Conservation (phyloP, 2,888 invertebrate species). For the Caenorhabditis sp. region DNA sequence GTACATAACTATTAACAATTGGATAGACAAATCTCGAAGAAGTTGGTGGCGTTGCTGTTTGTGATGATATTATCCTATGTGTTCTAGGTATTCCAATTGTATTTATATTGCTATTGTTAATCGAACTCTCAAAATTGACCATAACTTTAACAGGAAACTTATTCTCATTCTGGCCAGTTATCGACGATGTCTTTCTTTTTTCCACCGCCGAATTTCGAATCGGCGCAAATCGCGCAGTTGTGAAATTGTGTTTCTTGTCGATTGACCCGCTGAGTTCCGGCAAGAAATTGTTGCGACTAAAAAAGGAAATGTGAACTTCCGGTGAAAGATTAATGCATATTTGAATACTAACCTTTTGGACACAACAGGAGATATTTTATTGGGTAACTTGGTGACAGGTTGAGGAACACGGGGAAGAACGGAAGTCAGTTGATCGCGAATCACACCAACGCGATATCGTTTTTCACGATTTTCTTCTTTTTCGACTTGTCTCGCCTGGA, state of each 20-base stretch:
- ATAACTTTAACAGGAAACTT: constrained; percentile 34
- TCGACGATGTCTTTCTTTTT: neutral
- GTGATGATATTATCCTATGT: constrained; percentile 10
- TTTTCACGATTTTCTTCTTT: constrained; percentile 31
- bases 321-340: neutral
- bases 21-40: constrained; percentile 36
- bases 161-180: neutral
- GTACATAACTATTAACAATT: constrained; percentile 43
- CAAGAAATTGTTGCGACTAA: constrained; percentile 4
- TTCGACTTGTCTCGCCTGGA: constrained; percentile 26
- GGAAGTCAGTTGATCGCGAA: constrained; percentile 31
- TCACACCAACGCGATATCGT: constrained; percentile 35
- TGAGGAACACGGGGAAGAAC: constrained; percentile 27
- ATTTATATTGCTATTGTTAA: neutral
- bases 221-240: constrained; percentile 22
- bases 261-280: constrained; percentile 12
- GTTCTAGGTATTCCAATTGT: neutral
- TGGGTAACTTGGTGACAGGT: neutral
- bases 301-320: constrained; percentile 11
- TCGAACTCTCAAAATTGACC: constrained; percentile 23
- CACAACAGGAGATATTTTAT: neutral
- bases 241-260: constrained; percentile 21
- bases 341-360: neutral
- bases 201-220: neutral
- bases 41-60: constrained; percentile 40